Evolutionary conservation across 2,113 vertebrate species (phyloP).

Genomic region (Stegastes partitus): DNA sequence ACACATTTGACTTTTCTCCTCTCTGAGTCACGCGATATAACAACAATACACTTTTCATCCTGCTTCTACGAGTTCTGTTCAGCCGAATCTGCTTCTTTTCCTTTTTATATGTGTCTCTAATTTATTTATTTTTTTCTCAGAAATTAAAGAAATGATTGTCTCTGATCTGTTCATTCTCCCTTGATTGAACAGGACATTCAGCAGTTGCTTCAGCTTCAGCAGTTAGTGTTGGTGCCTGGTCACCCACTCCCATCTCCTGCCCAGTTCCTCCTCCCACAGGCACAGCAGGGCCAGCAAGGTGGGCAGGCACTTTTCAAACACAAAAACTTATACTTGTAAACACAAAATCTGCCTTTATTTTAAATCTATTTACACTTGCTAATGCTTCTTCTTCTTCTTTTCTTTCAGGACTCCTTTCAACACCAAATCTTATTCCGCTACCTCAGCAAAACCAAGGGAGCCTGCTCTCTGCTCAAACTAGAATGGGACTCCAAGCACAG

Average conservation of each 20-base stretch:
- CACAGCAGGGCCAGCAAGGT: constrained; percentile 95
- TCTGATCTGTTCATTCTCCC: constrained; percentile 15
- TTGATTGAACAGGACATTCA: constrained; percentile 88
- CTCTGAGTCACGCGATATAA: background rate
- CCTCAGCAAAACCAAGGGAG: constrained; percentile 96
- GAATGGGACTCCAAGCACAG: constrained; percentile 91
- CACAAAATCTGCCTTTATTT: background rate
- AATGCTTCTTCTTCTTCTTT: background rate
- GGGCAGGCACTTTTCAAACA: constrained; percentile 25
- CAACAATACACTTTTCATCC: background rate
- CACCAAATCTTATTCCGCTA: constrained; percentile 96
- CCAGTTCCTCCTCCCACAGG: constrained; percentile 92
- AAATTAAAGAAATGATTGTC: background rate
- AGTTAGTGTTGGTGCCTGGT: constrained; percentile 91
- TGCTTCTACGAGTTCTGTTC: background rate
- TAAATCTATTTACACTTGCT: background rate
- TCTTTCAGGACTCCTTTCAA: constrained; percentile 89
- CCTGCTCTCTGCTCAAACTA: constrained; percentile 87
- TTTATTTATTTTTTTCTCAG: background rate
- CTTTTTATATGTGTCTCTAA: background rate
- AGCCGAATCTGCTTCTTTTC: background rate
- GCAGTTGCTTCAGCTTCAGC: constrained; percentile 93
- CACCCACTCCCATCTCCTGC: constrained; percentile 90
- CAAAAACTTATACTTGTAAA: background rate
- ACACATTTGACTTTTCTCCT: constrained; percentile 26